A percentile compares a stretch with the other conserved stretches of the same genome.
Evolutionary conservation across 2,888 invertebrate species (phyloP).

Genomic region (Agriopis marginaria): DNA sequence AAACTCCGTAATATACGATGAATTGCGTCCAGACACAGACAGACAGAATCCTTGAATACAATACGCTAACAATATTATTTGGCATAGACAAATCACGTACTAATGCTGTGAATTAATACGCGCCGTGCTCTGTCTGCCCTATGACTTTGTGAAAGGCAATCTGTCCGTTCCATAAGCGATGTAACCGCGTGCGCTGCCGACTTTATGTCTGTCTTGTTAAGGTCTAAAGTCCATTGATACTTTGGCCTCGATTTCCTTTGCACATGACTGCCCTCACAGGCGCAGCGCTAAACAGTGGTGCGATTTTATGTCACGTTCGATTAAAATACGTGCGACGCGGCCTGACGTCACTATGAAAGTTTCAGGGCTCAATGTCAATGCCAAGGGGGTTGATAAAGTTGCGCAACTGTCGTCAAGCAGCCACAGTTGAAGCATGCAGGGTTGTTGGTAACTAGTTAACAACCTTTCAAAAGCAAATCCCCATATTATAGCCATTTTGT

Average conservation of each 20-base stretch:
- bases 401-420: slow-evolving; percentile 9
- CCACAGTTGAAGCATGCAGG: too few relatives aligned
- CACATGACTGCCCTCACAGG: slow-evolving; percentile 10
- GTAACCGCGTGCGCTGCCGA: slow-evolving; percentile 11
- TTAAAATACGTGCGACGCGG: slow-evolving; percentile 9
- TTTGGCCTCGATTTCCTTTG: slow-evolving; percentile 6
- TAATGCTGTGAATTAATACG: slow-evolving; percentile 34
- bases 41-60: slow-evolving; percentile 26
- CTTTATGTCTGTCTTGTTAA: slow-evolving; percentile 9
- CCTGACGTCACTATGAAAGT: slow-evolving; percentile 32
- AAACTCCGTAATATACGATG: too few relatives aligned
- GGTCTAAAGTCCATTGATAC: slow-evolving; percentile 19
- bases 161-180: slow-evolving; percentile 8
- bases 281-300: slow-evolving; percentile 16
- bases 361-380: slow-evolving; percentile 30
- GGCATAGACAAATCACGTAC: slow-evolving; percentile 34
- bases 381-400: slow-evolving; percentile 21
- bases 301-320: slow-evolving; percentile 21
- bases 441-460: too few relatives aligned
- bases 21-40: slow-evolving; percentile 5
- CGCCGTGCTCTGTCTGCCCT: slow-evolving; percentile 34
- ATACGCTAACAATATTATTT: slow-evolving; percentile 23
- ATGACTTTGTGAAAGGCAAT: slow-evolving; percentile 37
- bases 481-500: too few relatives aligned
- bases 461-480: too few relatives aligned